phyloP scores from a whole-genome alignment of 2,113 vertebrate species.

The Leptosomus discolor region DNA sequence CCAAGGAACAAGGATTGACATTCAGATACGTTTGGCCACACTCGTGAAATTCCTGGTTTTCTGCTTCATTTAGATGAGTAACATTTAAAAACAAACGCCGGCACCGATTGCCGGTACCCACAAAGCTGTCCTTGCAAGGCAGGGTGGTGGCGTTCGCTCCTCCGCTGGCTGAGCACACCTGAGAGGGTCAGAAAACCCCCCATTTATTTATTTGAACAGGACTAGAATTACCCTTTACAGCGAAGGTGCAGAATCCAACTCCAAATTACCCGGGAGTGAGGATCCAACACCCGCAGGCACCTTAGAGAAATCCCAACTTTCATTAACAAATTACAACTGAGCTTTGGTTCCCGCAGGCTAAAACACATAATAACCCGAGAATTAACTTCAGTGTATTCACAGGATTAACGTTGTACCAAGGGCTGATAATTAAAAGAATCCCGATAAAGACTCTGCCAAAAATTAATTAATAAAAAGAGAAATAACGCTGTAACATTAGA shows the following conservation, averaged over 20 bases:
- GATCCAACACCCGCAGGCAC: neutral
- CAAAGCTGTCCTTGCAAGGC: neutral
- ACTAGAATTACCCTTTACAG: neutral
- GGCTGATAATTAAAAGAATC: slow-evolving; percentile 20
- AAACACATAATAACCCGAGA: neutral
- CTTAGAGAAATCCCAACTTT: neutral
- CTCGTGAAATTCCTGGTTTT: neutral
- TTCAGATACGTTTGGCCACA: neutral
- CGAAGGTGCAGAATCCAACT: neutral
- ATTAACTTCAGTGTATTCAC: neutral
- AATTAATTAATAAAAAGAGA: neutral
- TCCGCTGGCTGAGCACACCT: neutral
- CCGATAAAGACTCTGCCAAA: slow-evolving; percentile 11
- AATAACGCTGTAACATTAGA: neutral
- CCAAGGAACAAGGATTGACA: neutral
- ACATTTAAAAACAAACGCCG: neutral
- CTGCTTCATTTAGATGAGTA: slow-evolving; percentile 3
- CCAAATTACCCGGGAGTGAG: neutral
- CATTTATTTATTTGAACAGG: neutral
- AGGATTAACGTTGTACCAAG: neutral
- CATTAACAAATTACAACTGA: neutral
- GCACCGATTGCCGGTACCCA: neutral
- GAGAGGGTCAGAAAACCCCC: neutral
- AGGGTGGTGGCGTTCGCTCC: neutral
- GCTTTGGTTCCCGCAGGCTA: neutral